These are phyloP conservation scores for Phodopus roborovskii DNA, from an alignment of 2,113 vertebrate genomes.

Conservation along the genomic window DNA sequence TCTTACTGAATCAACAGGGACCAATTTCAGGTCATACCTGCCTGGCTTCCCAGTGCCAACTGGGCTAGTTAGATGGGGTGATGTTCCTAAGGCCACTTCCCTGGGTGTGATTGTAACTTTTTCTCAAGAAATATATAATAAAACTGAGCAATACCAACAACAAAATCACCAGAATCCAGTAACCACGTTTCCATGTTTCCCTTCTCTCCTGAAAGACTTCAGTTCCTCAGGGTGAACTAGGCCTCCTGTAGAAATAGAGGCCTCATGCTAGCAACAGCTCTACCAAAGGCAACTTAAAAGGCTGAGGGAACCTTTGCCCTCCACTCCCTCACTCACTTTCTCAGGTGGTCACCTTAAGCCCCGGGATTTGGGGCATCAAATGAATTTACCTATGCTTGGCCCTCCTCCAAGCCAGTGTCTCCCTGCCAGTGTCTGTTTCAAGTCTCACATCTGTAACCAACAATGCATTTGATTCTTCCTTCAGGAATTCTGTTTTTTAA, in stretches of 20 bases:
- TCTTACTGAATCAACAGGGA: neutral
- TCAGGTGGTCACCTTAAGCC: neutral
- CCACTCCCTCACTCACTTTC: fast-evolving
- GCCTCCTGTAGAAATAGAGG: neutral
- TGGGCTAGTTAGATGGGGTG: neutral
- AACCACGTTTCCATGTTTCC: neutral
- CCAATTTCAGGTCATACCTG: neutral
- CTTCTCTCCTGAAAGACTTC: neutral
- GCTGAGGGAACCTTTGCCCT: neutral
- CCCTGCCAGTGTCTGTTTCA: too few relatives aligned
- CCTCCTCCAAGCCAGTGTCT: neutral
- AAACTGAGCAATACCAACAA: neutral
- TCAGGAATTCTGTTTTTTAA: neutral
- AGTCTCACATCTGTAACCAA: neutral
- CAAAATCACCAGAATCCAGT: neutral
- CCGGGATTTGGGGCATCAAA: fast-evolving
- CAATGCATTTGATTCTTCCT: neutral
- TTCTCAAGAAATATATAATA: neutral
- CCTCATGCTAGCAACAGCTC: neutral
- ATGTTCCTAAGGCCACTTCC: neutral
- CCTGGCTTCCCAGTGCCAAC: neutral
- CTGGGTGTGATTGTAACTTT: neutral
- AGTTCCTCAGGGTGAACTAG: neutral
- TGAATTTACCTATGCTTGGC: fast-evolving
- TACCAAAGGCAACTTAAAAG: neutral